Base-by-base conservation (phyloP, 2,113 vertebrate genomes). In the Cephalopholis sonnerati region DNA sequence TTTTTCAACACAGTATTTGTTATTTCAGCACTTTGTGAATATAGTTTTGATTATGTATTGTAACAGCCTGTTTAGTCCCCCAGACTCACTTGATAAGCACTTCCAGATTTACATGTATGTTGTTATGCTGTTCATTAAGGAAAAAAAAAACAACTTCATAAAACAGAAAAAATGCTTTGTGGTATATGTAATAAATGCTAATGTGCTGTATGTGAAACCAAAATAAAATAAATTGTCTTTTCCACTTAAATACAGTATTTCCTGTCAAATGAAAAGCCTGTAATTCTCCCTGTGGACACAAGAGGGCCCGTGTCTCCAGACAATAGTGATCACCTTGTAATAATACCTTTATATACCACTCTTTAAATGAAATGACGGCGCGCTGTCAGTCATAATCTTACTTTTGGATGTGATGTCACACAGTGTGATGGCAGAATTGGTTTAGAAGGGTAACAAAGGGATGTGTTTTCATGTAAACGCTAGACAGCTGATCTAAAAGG, bases 201-300 rank as follows among this genome's bases (percentile, higher is more conserved):
- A 79, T 87, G 83, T 83, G 39, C 3, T 93, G 83, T 90, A 78
- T 82, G 87, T 90, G 65, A 85, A 89, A 82, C 76, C 82, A 81
- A 83, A 94, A 91, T 89, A 87, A 93, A 88, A 74, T 32, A 77
- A 82, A 57, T 25, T 2, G 44, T 66, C 50, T 75, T 85, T 84
- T 83, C 25, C 61, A 82, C 48, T 44, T 7, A 59, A 69, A 17
- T 8, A 53, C 2, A 17, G 15, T 9, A 48, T 36, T 77, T 71
- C 58, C 53, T 71, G 72, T 68, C 65, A 55, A 57, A 70, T 48
- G 0, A 0, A 44, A 66, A 68, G 32, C 55, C 16, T 82, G 90
- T 53, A 44, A 58, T 93, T 85, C 85, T 54, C 36, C 1, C 6
- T 71, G 73, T 48, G 1, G 68, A 75, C 92, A 81, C 89, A 5